phyloP scores from a whole-genome alignment of 2,888 invertebrate species.

The Pseudeuparius sepicola region DNA sequence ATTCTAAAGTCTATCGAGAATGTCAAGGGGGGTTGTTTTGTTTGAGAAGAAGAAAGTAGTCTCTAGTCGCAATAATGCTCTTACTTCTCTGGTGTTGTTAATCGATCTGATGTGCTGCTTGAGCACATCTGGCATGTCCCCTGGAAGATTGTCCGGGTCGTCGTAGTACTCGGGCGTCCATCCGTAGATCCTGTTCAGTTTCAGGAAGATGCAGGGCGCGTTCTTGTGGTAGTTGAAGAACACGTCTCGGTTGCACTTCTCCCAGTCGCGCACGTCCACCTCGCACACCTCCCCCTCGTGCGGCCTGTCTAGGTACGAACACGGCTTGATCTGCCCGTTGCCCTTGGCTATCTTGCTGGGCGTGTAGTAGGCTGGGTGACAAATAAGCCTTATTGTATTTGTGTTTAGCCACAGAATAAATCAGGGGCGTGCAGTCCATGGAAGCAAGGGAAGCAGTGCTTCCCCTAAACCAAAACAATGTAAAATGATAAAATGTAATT shows the following conservation, averaged over 20 bases:
- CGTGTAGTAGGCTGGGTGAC: slow-evolving; percentile 34
- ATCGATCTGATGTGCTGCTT: slow-evolving; percentile 52
- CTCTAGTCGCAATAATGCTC: too few relatives aligned
- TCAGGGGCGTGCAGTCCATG: too few relatives aligned
- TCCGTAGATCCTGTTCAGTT: slow-evolving; percentile 89
- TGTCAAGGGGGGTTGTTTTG: too few relatives aligned
- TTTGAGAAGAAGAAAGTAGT: too few relatives aligned
- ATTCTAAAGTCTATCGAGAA: too few relatives aligned
- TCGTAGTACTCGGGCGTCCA: slow-evolving; percentile 82
- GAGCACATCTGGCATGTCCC: slow-evolving; percentile 62
- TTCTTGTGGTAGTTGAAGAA: slow-evolving; percentile 86
- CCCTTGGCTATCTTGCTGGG: slow-evolving; percentile 38
- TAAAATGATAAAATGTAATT: too few relatives aligned
- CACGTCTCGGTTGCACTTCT: slow-evolving; percentile 73
- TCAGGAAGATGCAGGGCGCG: slow-evolving; percentile 87
- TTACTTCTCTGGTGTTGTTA: slow-evolving; percentile 41
- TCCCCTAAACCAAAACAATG: too few relatives aligned
- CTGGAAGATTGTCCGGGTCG: slow-evolving; percentile 56
- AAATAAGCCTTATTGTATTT: too few relatives aligned
- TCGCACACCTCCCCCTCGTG: slow-evolving; percentile 63
- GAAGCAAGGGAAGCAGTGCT: too few relatives aligned
- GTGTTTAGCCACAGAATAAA: too few relatives aligned
- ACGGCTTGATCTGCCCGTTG: slow-evolving; percentile 35
- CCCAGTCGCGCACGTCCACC: slow-evolving; percentile 73
- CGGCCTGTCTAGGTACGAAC: slow-evolving; percentile 34